phyloP scores from a whole-genome alignment of 1,140 invertebrate species.

The Cardiocondyla obscurior region DNA sequence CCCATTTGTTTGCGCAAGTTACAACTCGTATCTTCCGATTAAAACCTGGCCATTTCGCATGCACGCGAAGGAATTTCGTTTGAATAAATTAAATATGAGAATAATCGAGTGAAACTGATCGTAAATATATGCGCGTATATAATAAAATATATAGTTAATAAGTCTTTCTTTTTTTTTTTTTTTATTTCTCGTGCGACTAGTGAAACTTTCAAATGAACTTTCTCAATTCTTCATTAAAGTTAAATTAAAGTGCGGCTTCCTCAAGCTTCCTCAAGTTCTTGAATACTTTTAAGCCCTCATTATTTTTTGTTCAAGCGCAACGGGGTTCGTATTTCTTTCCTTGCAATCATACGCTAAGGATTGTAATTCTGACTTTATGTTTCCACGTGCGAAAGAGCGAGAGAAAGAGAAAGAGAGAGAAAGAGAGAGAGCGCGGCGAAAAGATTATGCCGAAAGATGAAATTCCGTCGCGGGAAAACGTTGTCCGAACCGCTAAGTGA shows the following conservation, averaged over 20 bases:
- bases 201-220: not conserved
- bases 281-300: not conserved
- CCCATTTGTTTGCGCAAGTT: not conserved
- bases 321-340: not conserved
- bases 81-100: not conserved
- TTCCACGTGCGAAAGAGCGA: not conserved
- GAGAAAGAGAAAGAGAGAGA: too few species aligned
- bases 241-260: not conserved
- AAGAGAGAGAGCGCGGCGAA: not conserved
- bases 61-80: not conserved
- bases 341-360: not conserved
- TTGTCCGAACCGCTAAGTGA: not conserved
- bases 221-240: not conserved
- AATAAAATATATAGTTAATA: not conserved
- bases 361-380: not conserved
- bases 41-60: not conserved
- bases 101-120: not conserved
- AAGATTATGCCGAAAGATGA: not conserved
- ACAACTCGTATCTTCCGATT: constrained; percentile 1
- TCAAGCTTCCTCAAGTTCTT: not conserved
- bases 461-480: not conserved
- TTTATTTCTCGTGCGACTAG: not conserved
- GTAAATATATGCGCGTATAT: too few species aligned
- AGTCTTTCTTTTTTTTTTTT: too few species aligned
- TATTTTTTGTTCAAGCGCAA: not conserved